These are phyloP conservation scores for Tethya wilhelma DNA, from an alignment of 37 sponge, comb jelly and placozoan genomes.

Conservation along the genomic window DNA sequence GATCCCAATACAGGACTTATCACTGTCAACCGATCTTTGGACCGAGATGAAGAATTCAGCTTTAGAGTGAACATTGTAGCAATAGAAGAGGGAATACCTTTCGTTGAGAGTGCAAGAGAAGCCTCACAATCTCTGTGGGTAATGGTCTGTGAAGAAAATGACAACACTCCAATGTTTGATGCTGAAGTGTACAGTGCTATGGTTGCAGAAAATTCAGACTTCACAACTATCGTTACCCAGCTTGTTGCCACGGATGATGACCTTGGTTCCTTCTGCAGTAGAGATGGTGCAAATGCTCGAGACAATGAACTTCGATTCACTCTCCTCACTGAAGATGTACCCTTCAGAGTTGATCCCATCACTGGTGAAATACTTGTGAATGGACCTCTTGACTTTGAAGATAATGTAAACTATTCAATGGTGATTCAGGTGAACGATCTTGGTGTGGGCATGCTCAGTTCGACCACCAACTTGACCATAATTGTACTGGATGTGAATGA, in stretches of 20 bases:
- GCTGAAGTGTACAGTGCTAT: neutral
- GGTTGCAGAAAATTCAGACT: slow-evolving; percentile 34
- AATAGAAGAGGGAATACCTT: slow-evolving; percentile 24
- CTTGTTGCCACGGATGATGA: slow-evolving; percentile 44
- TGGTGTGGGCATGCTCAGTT: slow-evolving; percentile 38
- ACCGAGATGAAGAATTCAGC: slow-evolving; percentile 45
- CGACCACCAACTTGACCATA: slow-evolving; percentile 49
- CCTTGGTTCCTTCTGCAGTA: slow-evolving; percentile 56
- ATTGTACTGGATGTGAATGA: slow-evolving; percentile 79
- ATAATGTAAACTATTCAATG: slow-evolving; percentile 13
- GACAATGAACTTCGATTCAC: slow-evolving; percentile 32
- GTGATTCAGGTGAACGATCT: slow-evolving; percentile 45
- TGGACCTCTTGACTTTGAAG: slow-evolving; percentile 58
- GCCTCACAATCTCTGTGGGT: slow-evolving; percentile 14
- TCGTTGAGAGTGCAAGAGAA: neutral
- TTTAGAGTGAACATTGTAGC: slow-evolving; percentile 20
- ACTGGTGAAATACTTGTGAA: slow-evolving; percentile 58
- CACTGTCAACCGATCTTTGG: slow-evolving; percentile 11
- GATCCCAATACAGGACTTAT: slow-evolving; percentile 48
- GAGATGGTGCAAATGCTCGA: slow-evolving; percentile 13
- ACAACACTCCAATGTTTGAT: slow-evolving; percentile 61
- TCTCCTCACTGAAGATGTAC: slow-evolving; percentile 30
- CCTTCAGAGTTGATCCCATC: slow-evolving; percentile 19
- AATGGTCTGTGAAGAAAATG: slow-evolving; percentile 78
- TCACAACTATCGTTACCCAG: slow-evolving; percentile 24